phyloP scores from a whole-genome alignment of 2,888 invertebrate species.

The Pterostichus madidus region DNA sequence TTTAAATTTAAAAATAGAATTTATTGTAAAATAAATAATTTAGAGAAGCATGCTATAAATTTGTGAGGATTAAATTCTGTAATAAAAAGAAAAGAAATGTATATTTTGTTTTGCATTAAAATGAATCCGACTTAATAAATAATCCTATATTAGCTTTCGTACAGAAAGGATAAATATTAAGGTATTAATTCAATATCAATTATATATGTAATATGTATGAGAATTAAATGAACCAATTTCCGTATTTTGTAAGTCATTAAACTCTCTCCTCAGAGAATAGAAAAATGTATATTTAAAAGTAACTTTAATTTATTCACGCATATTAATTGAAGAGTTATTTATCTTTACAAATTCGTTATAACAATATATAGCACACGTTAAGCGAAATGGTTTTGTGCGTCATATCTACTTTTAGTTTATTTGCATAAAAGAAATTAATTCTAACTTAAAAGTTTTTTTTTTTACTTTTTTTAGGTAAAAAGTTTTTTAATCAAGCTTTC shows the following conservation, averaged over 20 bases:
- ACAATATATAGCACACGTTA: slow-evolving; percentile 19
- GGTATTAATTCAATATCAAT: not conserved
- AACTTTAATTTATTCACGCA: slow-evolving; percentile 19
- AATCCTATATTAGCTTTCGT: not conserved
- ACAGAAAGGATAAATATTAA: not conserved
- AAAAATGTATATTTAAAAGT: slow-evolving; percentile 9
- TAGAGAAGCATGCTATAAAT: too few relatives aligned
- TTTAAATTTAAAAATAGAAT: too few relatives aligned
- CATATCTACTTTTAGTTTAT: slow-evolving; percentile 58
- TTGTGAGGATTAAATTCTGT: too few relatives aligned
- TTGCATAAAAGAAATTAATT: slow-evolving; percentile 67
- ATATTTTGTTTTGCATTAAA: too few relatives aligned
- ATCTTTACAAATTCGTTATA: slow-evolving; percentile 7
- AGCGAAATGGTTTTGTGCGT: slow-evolving; percentile 9
- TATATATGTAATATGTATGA: not conserved
- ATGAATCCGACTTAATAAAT: too few relatives aligned
- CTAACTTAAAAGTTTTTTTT: slow-evolving; percentile 58
- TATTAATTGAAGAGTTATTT: slow-evolving; percentile 35
- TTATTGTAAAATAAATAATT: too few relatives aligned
- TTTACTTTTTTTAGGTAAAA: slow-evolving; percentile 44
- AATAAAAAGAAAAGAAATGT: too few relatives aligned
- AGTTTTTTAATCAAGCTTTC: slow-evolving; percentile 65
- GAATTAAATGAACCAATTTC: not conserved
- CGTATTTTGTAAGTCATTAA: not conserved
- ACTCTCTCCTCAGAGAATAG: not conserved